These are phyloP conservation scores for Callipepla squamata DNA, from an alignment of 2,113 vertebrate species.

Conservation along the genomic window DNA sequence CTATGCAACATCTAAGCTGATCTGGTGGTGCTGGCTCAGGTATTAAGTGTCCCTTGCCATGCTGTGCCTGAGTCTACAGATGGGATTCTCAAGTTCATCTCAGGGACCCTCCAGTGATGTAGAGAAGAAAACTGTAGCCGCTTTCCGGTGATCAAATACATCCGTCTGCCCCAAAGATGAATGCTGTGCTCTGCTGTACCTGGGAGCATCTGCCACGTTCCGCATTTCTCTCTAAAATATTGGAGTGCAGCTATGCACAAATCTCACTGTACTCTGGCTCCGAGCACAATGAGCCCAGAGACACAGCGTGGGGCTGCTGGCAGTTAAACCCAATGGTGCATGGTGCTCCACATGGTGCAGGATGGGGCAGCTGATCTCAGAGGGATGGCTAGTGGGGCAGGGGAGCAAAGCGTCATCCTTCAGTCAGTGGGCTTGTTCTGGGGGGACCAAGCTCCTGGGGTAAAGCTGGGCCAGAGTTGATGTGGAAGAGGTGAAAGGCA, in stretches of 20 bases:
- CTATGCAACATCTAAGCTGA: not conserved
- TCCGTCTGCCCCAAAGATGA: rapidly evolving
- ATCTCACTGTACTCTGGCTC: not conserved
- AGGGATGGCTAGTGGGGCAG: not conserved
- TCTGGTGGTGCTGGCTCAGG: not conserved
- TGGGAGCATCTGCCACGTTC: not conserved
- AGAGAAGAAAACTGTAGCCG: not conserved
- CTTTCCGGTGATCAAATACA: rapidly evolving
- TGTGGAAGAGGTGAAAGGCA: not conserved
- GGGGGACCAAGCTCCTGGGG: not conserved
- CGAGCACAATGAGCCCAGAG: not conserved
- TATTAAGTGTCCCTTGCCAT: not conserved
- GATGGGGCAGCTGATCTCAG: not conserved
- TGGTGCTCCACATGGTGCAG: not conserved
- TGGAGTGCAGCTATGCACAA: not conserved
- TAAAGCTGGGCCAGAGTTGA: not conserved
- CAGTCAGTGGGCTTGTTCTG: not conserved
- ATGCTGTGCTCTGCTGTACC: not conserved
- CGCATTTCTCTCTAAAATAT: not conserved
- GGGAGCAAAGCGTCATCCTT: not conserved
- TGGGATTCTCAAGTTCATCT: not conserved
- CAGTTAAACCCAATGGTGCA: not conserved
- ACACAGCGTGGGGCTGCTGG: not conserved
- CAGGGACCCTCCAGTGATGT: not conserved
- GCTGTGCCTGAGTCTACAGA: not conserved